Conservation (phyloP, 1,140 invertebrate species). For the Meteorus sp. region DNA sequence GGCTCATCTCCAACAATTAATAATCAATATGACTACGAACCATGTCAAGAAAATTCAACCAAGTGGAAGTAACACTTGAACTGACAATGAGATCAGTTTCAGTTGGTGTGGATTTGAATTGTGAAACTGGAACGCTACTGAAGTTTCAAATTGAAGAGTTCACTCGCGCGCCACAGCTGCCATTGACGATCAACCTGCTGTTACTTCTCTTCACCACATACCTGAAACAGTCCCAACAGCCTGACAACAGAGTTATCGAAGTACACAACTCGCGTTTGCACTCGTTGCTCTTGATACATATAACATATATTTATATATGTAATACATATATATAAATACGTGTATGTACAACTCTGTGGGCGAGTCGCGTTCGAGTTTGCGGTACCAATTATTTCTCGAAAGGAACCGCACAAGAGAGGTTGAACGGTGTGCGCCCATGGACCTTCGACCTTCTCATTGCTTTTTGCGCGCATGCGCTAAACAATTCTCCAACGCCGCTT, state of each 20-base stretch:
- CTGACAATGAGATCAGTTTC: background rate
- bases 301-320: too few species aligned
- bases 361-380: background rate
- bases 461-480: too few species aligned
- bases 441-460: too few species aligned
- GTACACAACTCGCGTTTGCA: too few species aligned
- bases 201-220: too few species aligned
- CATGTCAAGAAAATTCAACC: background rate
- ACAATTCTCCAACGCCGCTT: too few species aligned
- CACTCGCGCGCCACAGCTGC: background rate
- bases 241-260: too few species aligned
- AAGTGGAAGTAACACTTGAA: background rate
- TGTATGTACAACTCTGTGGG: background rate
- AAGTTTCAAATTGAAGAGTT: too few species aligned
- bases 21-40: background rate
- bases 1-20: background rate
- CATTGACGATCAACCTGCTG: constrained; percentile 5
- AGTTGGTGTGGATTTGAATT: background rate
- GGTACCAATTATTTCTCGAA: constrained; percentile 6
- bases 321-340: too few species aligned
- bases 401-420: constrained; percentile 8
- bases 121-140: too few species aligned
- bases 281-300: too few species aligned
- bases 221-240: too few species aligned
- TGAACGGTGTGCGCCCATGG: background rate